phyloP scores from a whole-genome alignment of 2,888 invertebrate species.

The Mallateleia sp. region DNA sequence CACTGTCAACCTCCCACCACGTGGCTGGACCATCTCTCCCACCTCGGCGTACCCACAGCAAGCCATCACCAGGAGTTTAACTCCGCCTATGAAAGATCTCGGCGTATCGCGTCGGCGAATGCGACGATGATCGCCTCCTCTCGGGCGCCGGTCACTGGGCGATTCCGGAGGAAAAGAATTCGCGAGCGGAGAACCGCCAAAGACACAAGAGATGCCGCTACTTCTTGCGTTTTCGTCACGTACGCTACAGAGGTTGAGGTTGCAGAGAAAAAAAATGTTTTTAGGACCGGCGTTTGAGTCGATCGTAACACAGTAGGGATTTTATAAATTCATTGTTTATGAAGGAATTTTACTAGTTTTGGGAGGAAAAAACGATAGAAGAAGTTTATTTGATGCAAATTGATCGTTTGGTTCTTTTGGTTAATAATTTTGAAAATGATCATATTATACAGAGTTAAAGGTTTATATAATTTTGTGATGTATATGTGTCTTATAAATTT shows the following conservation, averaged over 20 bases:
- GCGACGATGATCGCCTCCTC: constrained; percentile 78
- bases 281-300: constrained; percentile 19
- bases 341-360: no score
- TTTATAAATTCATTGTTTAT: constrained; percentile 51
- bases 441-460: no score
- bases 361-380: no score
- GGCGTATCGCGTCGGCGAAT: constrained; percentile 84
- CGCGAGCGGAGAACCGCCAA: constrained; percentile 75
- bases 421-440: no score
- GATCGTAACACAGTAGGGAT: constrained; percentile 32
- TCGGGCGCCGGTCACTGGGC: constrained; percentile 75
- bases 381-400: no score
- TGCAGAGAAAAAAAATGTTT: constrained; percentile 37
- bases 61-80: constrained; percentile 81
- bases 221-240: constrained; percentile 70
- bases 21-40: constrained; percentile 86
- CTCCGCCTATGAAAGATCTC: constrained; percentile 86
- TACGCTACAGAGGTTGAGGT: constrained; percentile 22
- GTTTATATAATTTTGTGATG: no score
- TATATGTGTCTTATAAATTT: no score
- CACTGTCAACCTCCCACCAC: constrained; percentile 89
- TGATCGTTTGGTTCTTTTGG: no score
- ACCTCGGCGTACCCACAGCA: constrained; percentile 83
- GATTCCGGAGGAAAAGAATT: constrained; percentile 73
- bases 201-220: constrained; percentile 72